A percentile compares a stretch with the other conserved stretches of the same genome.
These are phyloP conservation scores for Malurus melanocephalus DNA, from an alignment of 2,113 vertebrate species.

Conservation along the genomic window DNA sequence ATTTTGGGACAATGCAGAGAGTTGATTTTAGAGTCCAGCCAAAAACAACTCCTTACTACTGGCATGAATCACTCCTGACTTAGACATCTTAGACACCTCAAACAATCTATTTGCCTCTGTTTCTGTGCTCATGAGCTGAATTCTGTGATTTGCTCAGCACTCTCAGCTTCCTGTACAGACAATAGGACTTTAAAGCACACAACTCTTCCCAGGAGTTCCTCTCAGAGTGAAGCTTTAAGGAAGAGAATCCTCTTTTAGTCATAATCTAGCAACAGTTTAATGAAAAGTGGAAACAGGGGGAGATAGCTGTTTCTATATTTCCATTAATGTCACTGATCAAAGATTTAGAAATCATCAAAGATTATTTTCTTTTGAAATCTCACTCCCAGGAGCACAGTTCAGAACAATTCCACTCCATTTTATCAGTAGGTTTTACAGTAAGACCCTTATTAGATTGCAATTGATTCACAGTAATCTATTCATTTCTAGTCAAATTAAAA, in stretches of 20 bases:
- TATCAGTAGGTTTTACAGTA: conserved; percentile 28
- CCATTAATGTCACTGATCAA: conserved; percentile 4
- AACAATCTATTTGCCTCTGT: background rate
- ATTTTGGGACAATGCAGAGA: background rate
- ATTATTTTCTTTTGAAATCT: conserved; percentile 29
- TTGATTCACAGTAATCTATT: conserved; percentile 50
- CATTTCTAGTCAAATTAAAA: conserved; percentile 59
- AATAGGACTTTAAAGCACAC: background rate
- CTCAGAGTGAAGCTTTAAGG: background rate
- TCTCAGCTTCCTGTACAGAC: background rate
- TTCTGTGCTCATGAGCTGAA: background rate
- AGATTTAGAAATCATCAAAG: background rate
- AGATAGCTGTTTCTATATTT: background rate
- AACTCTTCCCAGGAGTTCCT: background rate
- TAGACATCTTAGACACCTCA: background rate
- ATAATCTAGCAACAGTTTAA: background rate
- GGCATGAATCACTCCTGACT: background rate
- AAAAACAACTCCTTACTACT: background rate
- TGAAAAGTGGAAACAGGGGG: background rate
- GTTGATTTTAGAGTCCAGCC: background rate
- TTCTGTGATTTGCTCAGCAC: background rate
- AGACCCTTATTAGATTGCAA: conserved; percentile 43
- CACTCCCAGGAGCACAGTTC: background rate
- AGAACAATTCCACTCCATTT: conserved; percentile 1
- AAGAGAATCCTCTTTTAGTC: background rate